Percentiles rank a stretch among this genome's conserved stretches.
These are phyloP conservation scores for Dinomys branickii DNA, from an alignment of 2,113 vertebrate genomes.

Conservation along the genomic window DNA sequence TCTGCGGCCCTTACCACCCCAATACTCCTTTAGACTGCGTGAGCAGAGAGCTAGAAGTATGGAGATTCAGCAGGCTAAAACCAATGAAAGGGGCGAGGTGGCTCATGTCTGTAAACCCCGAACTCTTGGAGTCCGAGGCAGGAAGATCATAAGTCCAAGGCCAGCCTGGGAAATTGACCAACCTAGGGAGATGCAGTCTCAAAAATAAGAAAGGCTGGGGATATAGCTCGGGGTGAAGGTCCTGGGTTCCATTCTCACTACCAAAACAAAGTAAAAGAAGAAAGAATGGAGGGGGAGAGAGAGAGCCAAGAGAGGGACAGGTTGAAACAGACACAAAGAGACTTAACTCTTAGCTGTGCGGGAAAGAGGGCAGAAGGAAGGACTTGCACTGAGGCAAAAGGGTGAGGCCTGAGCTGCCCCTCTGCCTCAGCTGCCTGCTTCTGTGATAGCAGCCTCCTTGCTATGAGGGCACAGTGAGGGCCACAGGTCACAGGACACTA, in stretches of 20 bases:
- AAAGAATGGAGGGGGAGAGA: not conserved
- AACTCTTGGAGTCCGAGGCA: not conserved
- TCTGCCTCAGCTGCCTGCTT: too few species aligned
- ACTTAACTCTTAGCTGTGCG: accelerated
- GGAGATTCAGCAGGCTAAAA: not conserved
- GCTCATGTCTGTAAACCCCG: not conserved
- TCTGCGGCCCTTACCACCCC: not conserved
- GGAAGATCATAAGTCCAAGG: not conserved
- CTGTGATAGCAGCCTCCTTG: not conserved
- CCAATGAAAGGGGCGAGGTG: not conserved
- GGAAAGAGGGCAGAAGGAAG: not conserved
- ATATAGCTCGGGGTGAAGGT: not conserved
- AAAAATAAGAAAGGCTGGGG: not conserved
- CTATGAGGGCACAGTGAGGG: not conserved
- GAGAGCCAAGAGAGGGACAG: not conserved
- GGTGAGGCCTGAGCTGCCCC: accelerated
- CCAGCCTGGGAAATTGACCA: not conserved
- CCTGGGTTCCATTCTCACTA: too few species aligned
- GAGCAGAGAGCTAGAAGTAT: not conserved
- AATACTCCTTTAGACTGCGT: too few species aligned
- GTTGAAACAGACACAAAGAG: not conserved
- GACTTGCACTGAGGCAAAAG: not conserved
- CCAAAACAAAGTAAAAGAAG: not conserved
- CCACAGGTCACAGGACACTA: accelerated
- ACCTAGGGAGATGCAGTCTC: not conserved